Conservation (phyloP, 2,888 invertebrate genomes). For the Agonum fuliginosum region DNA sequence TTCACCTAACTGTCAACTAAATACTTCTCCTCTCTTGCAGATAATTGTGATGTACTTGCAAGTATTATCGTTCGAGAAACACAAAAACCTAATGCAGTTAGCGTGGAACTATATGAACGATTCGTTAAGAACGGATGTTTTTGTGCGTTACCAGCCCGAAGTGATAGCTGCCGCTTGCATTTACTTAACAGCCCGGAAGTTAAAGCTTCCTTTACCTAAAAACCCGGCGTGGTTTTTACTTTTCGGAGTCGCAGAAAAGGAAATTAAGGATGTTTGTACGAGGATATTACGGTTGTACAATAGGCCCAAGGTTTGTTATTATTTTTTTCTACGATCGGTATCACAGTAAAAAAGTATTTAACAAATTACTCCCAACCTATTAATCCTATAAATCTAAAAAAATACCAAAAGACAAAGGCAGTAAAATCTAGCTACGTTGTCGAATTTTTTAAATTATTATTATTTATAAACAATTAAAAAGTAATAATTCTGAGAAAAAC, state of each 20-base stretch:
- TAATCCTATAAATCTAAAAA: too few species aligned
- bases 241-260: conserved; percentile 88
- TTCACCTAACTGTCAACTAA: too few species aligned
- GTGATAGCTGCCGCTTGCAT: conserved; percentile 99
- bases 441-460: too few species aligned
- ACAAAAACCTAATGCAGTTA: conserved; percentile 93
- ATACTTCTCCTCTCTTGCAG: conserved; percentile 68
- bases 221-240: conserved; percentile 93
- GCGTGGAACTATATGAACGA: conserved; percentile 99
- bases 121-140: conserved; percentile 96
- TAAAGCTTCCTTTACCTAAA: conserved; percentile 89
- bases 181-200: conserved; percentile 92
- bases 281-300: conserved; percentile 90
- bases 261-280: conserved; percentile 88
- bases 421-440: too few species aligned
- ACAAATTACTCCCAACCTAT: too few species aligned
- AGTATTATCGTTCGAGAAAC: conserved; percentile 91
- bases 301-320: conserved; percentile 81
- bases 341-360: too few species aligned
- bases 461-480: too few species aligned
- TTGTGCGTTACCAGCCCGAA: conserved; percentile 96
- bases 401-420: too few species aligned
- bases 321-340: neutral
- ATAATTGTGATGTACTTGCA: conserved; percentile 96
- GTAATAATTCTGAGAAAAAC: too few species aligned